Conservation (phyloP, 2,888 invertebrate genomes). For the Stegana nigrithorax region DNA sequence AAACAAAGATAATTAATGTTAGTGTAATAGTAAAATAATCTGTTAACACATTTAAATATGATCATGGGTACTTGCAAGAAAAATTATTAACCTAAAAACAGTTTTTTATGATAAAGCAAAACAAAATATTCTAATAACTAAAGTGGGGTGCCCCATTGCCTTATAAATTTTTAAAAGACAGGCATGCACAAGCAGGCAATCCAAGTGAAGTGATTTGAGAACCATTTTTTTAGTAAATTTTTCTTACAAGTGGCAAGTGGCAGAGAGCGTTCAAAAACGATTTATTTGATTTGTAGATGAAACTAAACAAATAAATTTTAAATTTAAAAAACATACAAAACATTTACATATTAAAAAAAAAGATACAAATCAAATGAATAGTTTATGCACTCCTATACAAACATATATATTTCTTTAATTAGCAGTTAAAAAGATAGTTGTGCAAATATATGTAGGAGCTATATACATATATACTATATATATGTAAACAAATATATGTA, state of each 20-base stretch:
- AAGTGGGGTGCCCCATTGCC: no score
- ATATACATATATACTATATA: constrained; percentile 18
- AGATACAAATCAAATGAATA: no score
- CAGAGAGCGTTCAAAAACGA: neutral
- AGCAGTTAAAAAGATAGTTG: neutral
- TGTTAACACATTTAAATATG: neutral
- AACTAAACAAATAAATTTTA: no score
- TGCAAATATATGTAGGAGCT: constrained; percentile 13
- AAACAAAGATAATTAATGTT: constrained; percentile 44
- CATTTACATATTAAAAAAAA: no score
- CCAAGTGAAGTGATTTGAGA: neutral
- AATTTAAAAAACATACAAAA: no score
- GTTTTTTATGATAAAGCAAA: no score
- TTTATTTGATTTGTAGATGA: neutral
- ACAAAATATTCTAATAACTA: no score
- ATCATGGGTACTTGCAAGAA: no score
- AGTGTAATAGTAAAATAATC: constrained; percentile 32
- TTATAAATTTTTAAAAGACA: no score
- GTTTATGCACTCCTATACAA: no score
- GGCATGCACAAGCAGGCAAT: neutral
- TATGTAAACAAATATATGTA: constrained; percentile 7
- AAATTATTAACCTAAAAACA: no score
- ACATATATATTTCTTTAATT: neutral
- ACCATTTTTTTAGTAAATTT: neutral
- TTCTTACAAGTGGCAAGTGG: neutral